Base-by-base conservation (phyloP, 2,888 invertebrate species). In the Sphaeridia pumilis region DNA sequence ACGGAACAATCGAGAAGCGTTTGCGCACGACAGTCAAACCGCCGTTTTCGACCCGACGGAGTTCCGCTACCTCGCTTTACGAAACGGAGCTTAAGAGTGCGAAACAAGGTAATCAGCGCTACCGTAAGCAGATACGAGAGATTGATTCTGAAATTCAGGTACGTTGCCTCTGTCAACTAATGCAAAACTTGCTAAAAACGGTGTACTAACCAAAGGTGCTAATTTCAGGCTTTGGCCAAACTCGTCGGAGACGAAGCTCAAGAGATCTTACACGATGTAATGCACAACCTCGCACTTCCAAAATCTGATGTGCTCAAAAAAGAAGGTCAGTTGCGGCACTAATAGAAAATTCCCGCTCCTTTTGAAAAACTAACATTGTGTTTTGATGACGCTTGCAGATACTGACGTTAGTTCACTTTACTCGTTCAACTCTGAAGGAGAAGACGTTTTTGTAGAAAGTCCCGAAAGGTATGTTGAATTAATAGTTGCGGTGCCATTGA, bases 21-120 rank as follows among this genome's bases (percentile, higher is more conserved):
- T 83, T 88, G 56, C 76, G 93, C 36, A 87, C 92, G 1, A 93
- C 92, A 0, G 73, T 93, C 46, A 79, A 87, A 56, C 90, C 90
- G 26, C 55, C 60, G 22, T 58, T 55, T 42, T 25, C 46, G 17
- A 63, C 62, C 1, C 78, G 87, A 55, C 77, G 87, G 60, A 84
- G 87, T 66, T 87, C 87, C 1, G 84, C 83, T 5, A 82, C 83
- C 0, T 86, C 85, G 44, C 87, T 88, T 70, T 73, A 89, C 56
- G 87, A 89, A 69, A 79, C 85, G 57, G 79, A 84, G 55, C 73
- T 92, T 67, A 83, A 84, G 67, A 87, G 88, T 68, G 82, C 88
- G 20, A 81, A 87, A 63, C 80, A 83, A 61, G 82, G 83, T 67
- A 93, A 93, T 74, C 83, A 83, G 63, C 80, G 84, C 58, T 89